Conservation (phyloP, 2,113 vertebrate genomes). For the Entomyzon cyanotis region DNA sequence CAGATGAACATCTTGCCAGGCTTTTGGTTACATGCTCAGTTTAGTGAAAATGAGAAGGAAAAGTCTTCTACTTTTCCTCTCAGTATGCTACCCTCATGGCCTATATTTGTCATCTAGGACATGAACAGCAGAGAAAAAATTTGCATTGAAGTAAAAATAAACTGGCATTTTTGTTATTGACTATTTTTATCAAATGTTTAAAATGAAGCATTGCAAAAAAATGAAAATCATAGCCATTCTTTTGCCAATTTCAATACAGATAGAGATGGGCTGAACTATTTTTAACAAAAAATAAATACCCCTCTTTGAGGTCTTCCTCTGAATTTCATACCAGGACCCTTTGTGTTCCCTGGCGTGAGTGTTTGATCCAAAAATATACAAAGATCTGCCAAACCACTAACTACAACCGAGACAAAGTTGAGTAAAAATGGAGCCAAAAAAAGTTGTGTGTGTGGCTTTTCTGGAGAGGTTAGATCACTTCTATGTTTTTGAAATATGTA, state of each 20-base stretch:
- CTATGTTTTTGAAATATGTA: slow-evolving; percentile 25
- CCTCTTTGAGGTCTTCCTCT: slow-evolving; percentile 78
- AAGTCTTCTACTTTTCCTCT: neutral
- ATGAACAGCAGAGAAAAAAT: slow-evolving; percentile 47
- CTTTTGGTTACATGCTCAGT: slow-evolving; percentile 1
- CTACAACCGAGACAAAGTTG: slow-evolving; percentile 68
- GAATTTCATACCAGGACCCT: slow-evolving; percentile 75
- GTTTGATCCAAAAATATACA: slow-evolving; percentile 79
- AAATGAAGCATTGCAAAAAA: slow-evolving; percentile 72
- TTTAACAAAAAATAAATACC: slow-evolving; percentile 80
- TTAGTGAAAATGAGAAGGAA: slow-evolving; percentile 40
- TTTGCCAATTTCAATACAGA: slow-evolving; percentile 78
- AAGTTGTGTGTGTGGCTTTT: slow-evolving; percentile 53
- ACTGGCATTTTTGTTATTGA: slow-evolving; percentile 71
- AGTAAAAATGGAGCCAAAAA: slow-evolving; percentile 60
- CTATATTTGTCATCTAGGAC: slow-evolving; percentile 48
- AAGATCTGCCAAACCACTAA: slow-evolving; percentile 80
- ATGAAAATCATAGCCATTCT: slow-evolving; percentile 79
- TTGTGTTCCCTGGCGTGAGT: slow-evolving; percentile 74
- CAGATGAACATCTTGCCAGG: neutral
- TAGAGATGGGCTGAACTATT: slow-evolving; percentile 77
- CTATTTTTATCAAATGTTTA: slow-evolving; percentile 81
- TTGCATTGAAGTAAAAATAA: slow-evolving; percentile 74
- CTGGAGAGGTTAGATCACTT: slow-evolving; percentile 57
- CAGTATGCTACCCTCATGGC: neutral